phyloP scores from a whole-genome alignment of 2,797 vertebrate species.

The Momotus momota region DNA sequence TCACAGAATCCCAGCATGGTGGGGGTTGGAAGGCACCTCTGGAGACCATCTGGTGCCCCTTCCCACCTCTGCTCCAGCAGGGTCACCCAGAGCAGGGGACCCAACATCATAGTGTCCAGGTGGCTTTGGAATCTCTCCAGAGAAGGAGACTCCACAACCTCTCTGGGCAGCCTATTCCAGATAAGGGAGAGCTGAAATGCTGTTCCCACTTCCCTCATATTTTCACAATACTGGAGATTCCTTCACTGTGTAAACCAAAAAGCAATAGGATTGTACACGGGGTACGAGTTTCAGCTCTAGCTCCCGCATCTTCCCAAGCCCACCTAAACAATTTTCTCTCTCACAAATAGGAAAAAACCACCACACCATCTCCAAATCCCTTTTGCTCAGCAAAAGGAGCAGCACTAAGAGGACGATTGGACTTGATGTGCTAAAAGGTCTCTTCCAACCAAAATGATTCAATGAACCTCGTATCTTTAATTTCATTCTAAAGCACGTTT shows the following conservation, averaged over 20 bases:
- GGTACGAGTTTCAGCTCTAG: neutral
- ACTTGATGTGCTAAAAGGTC: neutral
- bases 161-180: neutral
- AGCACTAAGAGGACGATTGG: neutral
- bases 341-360: neutral
- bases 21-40: neutral
- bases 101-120: neutral
- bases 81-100: neutral
- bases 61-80: neutral
- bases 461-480: neutral
- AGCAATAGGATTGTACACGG: neutral
- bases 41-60: neutral
- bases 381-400: neutral
- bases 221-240: neutral
- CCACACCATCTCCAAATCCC: neutral
- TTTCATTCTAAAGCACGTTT: neutral
- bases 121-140: neutral
- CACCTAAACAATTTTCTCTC: accelerated
- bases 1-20: neutral
- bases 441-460: neutral
- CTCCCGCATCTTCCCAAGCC: neutral
- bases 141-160: neutral
- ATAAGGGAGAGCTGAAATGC: neutral
- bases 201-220: neutral
- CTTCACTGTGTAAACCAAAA: neutral